phyloP scores from a whole-genome alignment of 2,113 vertebrate species.

The Eulemur macaco region DNA sequence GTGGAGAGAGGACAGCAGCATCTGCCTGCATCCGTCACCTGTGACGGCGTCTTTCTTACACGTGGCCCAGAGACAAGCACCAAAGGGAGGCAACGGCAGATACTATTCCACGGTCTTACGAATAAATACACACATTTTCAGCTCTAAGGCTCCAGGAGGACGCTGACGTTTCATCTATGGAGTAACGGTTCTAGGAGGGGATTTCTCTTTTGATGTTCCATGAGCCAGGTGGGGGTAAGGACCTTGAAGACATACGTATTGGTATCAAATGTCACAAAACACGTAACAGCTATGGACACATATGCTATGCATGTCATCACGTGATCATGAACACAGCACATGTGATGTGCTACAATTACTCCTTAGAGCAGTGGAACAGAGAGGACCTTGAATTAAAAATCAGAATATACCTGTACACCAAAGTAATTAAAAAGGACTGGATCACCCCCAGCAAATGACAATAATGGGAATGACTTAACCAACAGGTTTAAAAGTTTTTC shows the following conservation, averaged over 20 bases:
- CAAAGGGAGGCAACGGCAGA: accelerated
- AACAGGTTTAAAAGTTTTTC: conserved; percentile 59
- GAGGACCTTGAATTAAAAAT: not conserved
- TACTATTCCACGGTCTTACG: accelerated
- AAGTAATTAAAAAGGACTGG: not conserved
- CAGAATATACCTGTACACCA: not conserved
- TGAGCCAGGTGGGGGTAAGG: not conserved
- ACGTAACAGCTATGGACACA: not conserved
- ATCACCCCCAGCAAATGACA: conserved; percentile 65
- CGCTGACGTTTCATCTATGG: not conserved
- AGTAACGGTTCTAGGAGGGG: not conserved
- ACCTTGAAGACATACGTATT: not conserved
- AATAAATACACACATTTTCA: not conserved
- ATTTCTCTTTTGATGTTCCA: not conserved
- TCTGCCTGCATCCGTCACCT: not conserved
- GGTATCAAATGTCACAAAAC: not conserved
- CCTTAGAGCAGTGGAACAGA: not conserved
- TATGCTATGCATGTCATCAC: not conserved
- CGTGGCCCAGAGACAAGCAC: not conserved
- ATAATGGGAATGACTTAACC: conserved; percentile 77
- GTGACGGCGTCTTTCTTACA: not conserved
- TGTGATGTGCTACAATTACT: not conserved
- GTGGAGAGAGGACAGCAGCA: not conserved
- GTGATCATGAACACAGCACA: not conserved
- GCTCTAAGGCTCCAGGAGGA: not conserved